phyloP scores from a whole-genome alignment of 2,113 vertebrate species.

The Ictalurus furcatus region DNA sequence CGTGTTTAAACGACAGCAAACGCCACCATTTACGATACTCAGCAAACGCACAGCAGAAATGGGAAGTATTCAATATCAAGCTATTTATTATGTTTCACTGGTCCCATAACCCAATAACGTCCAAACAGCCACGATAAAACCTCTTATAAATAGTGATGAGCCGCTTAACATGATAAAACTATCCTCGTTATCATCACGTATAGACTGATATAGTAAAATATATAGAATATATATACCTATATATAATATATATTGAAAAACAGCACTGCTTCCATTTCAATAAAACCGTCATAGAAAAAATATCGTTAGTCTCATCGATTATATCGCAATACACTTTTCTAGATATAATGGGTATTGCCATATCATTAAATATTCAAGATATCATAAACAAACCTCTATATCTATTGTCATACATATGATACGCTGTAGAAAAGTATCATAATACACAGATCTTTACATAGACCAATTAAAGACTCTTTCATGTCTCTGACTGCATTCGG shows the following conservation, averaged over 20 bases:
- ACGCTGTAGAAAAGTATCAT: too few species aligned
- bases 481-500: too few species aligned
- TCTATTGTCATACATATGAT: too few species aligned
- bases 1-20: not conserved
- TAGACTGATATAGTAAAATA: not conserved
- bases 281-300: too few species aligned
- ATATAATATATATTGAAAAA: not conserved
- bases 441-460: too few species aligned
- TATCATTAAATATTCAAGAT: not conserved
- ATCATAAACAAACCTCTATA: not conserved
- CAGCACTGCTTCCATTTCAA: slow-evolving; percentile 27
- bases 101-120: not conserved
- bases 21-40: not conserved
- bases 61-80: not conserved
- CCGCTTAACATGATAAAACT: slow-evolving; percentile 34
- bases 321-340: not conserved
- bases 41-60: not conserved
- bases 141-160: slow-evolving; percentile 24
- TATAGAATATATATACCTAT: too few species aligned
- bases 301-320: too few species aligned
- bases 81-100: slow-evolving; percentile 12
- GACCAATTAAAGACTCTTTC: too few species aligned
- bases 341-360: too few species aligned
- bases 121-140: slow-evolving; percentile 7
- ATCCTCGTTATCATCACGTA: slow-evolving; percentile 25